Evolutionary conservation across 2,797 vertebrate genomes (phyloP).

Genomic region (Amazona finschi): DNA sequence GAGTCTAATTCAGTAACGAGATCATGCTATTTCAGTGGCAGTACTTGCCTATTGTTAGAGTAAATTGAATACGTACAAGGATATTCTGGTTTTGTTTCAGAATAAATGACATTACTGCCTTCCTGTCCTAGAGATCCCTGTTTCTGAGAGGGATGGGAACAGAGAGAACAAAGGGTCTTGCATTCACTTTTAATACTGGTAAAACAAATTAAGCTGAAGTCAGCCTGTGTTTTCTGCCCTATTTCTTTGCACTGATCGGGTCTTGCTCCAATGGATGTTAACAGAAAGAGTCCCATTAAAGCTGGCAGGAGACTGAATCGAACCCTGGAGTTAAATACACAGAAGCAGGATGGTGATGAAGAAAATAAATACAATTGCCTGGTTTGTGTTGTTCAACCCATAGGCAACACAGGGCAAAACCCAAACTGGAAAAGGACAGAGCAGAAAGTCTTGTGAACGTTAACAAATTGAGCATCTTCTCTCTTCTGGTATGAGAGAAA

Average conservation of each 20-base stretch:
- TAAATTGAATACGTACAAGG: neutral
- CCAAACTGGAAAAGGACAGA: neutral
- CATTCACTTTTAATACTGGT: neutral
- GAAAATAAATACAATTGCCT: neutral
- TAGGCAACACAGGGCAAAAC: neutral
- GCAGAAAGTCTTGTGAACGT: neutral
- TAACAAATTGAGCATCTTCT: neutral
- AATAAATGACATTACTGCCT: neutral
- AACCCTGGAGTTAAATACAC: neutral
- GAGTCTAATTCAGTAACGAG: neutral
- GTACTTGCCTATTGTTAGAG: neutral
- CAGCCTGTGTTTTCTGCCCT: neutral
- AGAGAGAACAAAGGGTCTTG: neutral
- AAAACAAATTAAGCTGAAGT: neutral
- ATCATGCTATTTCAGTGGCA: neutral
- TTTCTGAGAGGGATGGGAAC: neutral
- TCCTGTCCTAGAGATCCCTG: neutral
- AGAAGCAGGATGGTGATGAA: neutral
- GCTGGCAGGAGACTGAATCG: neutral
- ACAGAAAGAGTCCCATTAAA: neutral
- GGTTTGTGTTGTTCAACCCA: neutral
- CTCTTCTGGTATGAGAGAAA: neutral
- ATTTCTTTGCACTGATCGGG: neutral
- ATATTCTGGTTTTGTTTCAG: neutral
- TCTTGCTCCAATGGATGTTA: neutral